Base-by-base conservation (phyloP, 2,797 vertebrate species). In the Cirrhinus mrigala region DNA sequence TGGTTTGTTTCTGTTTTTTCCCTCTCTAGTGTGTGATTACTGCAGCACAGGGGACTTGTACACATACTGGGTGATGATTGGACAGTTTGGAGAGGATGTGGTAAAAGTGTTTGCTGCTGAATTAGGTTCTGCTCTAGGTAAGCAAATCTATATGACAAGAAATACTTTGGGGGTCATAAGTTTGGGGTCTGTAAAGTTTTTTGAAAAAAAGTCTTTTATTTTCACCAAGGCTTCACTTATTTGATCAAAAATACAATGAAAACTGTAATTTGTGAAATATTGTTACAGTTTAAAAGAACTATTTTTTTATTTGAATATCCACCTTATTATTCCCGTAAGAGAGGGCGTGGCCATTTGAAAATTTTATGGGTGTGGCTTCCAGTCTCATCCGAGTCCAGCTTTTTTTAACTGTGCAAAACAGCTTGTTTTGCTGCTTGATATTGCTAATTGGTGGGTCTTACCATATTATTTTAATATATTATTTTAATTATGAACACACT, bases 91-190 rank as follows among this genome's bases (percentile, higher is more conserved):
- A 0, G 97, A 98, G 90, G 93, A 94, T 44, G 95, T 95, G 1
- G 88, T 96, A 33, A 95, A 94, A 64, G 93, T 98, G 10, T 97
- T 97, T 48, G 97, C 97, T 0, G 96, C 96, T 0, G 97, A 98
- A 86, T 92, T 98, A 85, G 95, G 96, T 81, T 93, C 96, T 71
- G 96, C 96, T 10, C 90, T 98, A 66, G 97, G 97, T 98, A 91
- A 95, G 95, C 93, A 14, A 12, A 54, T 75, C 15, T 27, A 27
- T 58, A 62, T 27, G 60, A 27, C 60, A 27, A 27, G 24, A 15
- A 62, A 62, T 6, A 58, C 54, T 56, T 56, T 22, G 20, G 12
- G 33, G 33, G 33, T 37, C 33, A 37, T 37, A 37, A 37, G n/a
- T n/a, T n/a, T n/a, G n/a, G n/a, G n/a, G n/a, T n/a, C n/a, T n/a